phyloP scores from a whole-genome alignment of 2,888 invertebrate species.

The Mythimna pallens region DNA sequence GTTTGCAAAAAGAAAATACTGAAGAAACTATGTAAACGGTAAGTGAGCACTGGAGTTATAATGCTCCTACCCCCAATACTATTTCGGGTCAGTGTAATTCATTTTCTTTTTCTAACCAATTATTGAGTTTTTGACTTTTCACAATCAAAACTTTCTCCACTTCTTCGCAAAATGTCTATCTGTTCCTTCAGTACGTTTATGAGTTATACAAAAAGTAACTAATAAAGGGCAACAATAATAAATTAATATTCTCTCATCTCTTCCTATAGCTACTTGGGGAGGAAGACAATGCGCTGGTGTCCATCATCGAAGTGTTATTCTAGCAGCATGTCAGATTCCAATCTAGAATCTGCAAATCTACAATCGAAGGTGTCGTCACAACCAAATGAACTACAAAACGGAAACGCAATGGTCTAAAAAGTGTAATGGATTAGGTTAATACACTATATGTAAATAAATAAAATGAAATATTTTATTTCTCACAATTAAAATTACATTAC shows the following conservation, averaged over 20 bases:
- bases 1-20: slow-evolving; percentile 82
- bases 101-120: too few species aligned
- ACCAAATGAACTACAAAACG: slow-evolving; percentile 66
- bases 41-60: slow-evolving; percentile 26
- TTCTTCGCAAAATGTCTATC: too few species aligned
- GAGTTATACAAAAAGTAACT: too few species aligned
- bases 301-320: slow-evolving; percentile 67
- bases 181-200: too few species aligned
- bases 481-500: too few species aligned
- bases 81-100: too few species aligned
- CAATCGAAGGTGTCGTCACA: slow-evolving; percentile 67
- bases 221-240: background rate
- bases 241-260: background rate
- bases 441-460: too few species aligned
- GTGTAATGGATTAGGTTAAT: too few species aligned
- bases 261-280: slow-evolving; percentile 50
- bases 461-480: too few species aligned
- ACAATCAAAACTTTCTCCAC: background rate
- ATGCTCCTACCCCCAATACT: background rate
- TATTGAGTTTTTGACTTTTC: background rate
- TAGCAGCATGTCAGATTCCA: slow-evolving; percentile 66
- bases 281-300: slow-evolving; percentile 45
- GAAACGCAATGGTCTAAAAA: slow-evolving; percentile 13
- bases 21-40: slow-evolving; percentile 75
- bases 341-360: slow-evolving; percentile 67